Evolutionary conservation across 2,113 vertebrate species (phyloP).

Genomic region (Perca fluviatilis): DNA sequence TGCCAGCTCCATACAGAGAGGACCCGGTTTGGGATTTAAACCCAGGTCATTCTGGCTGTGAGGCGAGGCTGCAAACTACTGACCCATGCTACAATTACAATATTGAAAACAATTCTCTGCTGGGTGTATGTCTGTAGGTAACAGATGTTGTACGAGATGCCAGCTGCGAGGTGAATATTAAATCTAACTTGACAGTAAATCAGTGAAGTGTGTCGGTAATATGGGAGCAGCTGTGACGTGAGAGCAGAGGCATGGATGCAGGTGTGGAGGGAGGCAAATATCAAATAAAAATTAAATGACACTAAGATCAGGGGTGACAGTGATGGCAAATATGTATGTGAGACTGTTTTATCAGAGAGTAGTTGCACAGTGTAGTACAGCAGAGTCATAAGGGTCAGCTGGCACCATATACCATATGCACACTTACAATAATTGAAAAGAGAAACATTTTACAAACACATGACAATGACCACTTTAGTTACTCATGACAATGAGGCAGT

Average conservation of each 20-base stretch:
- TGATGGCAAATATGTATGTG: not conserved
- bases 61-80: not conserved
- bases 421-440: not conserved
- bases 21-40: not conserved
- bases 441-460: not conserved
- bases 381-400: not conserved
- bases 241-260: not conserved
- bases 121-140: slow-evolving; percentile 10
- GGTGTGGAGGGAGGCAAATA: slow-evolving; percentile 13
- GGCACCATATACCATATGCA: not conserved
- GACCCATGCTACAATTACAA: not conserved
- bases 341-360: not conserved
- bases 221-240: slow-evolving; percentile 47
- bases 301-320: not conserved
- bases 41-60: not conserved
- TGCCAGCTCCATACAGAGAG: not conserved
- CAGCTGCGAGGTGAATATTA: slow-evolving; percentile 57
- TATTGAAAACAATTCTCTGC: slow-evolving; percentile 5
- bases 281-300: slow-evolving; percentile 11
- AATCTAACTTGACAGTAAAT: slow-evolving; percentile 39
- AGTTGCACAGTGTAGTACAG: not conserved
- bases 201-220: slow-evolving; percentile 27
- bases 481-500: not conserved
- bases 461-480: not conserved
- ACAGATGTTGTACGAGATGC: slow-evolving; percentile 59